Evolutionary conservation across 2,797 vertebrate species (phyloP).

Genomic region (Sebastes goodei): DNA sequence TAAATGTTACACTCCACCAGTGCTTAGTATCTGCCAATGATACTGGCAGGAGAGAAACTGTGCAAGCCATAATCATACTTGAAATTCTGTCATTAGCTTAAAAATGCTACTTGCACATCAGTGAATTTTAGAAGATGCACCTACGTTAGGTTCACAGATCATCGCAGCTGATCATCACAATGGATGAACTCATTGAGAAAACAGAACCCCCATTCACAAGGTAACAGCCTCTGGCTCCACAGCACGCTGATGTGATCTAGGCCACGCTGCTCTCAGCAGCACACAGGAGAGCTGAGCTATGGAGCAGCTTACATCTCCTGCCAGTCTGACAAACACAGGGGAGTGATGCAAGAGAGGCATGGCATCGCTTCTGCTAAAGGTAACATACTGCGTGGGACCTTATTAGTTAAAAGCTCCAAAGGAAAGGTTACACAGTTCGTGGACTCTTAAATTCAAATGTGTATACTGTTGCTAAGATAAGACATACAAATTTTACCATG

Average conservation of each 20-base stretch:
- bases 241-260: conserved; percentile 49
- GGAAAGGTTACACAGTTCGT: background rate
- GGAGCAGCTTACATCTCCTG: conserved; percentile 39
- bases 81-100: background rate
- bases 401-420: background rate
- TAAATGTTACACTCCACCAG: background rate
- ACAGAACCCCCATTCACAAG: conserved; percentile 57
- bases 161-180: conserved; percentile 1
- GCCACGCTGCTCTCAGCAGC: conserved; percentile 58
- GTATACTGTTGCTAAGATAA: background rate
- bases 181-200: conserved; percentile 50
- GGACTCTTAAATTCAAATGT: background rate
- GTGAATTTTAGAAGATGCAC: background rate
- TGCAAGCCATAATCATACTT: background rate
- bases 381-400: background rate
- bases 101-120: background rate
- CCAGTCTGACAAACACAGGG: conserved; percentile 39
- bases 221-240: conserved; percentile 32
- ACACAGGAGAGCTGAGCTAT: conserved; percentile 27
- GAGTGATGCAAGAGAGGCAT: conserved; percentile 6
- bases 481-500: background rate
- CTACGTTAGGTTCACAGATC: background rate
- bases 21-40: background rate
- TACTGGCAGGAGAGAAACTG: background rate
- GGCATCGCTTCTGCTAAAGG: background rate